Conservation (phyloP, 1,140 invertebrate species). For the Drosophila kohkoa region DNA sequence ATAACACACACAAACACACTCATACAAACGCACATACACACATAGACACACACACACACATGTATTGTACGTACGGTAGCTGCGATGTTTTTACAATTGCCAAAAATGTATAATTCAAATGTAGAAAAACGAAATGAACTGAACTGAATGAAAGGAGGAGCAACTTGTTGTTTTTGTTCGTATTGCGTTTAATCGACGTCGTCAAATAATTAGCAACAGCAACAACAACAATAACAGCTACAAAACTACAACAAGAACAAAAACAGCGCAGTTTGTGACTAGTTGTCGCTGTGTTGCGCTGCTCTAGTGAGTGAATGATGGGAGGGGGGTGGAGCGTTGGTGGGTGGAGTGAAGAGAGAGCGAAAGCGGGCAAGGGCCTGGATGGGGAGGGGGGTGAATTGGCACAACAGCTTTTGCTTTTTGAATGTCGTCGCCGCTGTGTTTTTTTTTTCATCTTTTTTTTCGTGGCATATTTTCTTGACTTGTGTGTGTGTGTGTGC, state of each 20-base stretch:
- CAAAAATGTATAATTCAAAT: slow-evolving; percentile 21
- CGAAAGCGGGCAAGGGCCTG: background rate
- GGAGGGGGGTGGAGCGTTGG: background rate
- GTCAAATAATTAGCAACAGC: slow-evolving; percentile 39
- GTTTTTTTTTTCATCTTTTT: slow-evolving; percentile 29
- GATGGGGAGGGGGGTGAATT: slow-evolving; percentile 11
- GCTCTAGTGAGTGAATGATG: background rate
- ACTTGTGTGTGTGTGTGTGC: slow-evolving; percentile 32
- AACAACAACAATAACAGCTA: slow-evolving; percentile 3
- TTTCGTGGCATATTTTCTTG: slow-evolving; percentile 73
- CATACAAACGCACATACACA: background rate
- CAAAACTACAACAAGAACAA: background rate
- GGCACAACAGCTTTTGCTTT: slow-evolving; percentile 35
- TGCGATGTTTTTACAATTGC: slow-evolving; percentile 38
- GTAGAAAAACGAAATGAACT: background rate
- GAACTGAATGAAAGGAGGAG: slow-evolving; percentile 13
- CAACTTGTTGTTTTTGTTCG: slow-evolving; percentile 20
- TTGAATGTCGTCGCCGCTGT: slow-evolving; percentile 35
- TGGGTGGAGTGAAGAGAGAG: background rate
- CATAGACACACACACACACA: background rate
- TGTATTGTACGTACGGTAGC: background rate
- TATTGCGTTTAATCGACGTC: slow-evolving; percentile 18
- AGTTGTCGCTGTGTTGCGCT: slow-evolving; percentile 12
- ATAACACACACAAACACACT: slow-evolving; percentile 15
- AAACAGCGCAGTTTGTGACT: slow-evolving; percentile 8